Evolutionary conservation across 92 coral and sea anemone species (phyloP).

Genomic region (Nematostella vectensis): DNA sequence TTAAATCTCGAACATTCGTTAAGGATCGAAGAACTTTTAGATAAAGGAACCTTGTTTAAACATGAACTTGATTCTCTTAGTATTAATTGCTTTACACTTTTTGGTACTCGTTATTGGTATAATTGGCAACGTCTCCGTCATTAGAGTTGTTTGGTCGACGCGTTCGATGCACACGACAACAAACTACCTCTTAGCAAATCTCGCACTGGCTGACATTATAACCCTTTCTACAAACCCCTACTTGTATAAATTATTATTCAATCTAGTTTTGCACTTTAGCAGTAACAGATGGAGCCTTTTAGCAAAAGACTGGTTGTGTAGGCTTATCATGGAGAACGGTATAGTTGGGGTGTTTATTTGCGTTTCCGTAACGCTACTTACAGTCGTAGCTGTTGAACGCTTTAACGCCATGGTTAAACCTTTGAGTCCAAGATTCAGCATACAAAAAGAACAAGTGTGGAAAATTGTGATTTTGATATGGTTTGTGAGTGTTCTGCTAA

Average conservation of each 20-base stretch:
- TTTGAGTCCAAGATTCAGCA: conserved; percentile 24
- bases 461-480: conserved; percentile 28
- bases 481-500: conserved; percentile 14
- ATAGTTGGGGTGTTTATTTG: conserved; percentile 22
- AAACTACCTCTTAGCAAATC: conserved; percentile 43
- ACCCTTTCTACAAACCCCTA: conserved; percentile 29
- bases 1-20: no score
- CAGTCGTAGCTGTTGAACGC: conserved; percentile 46
- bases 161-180: conserved; percentile 44
- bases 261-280: background rate
- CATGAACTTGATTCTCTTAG: no score
- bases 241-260: background rate
- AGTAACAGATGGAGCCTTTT: background rate
- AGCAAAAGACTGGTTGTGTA: conserved; percentile 27
- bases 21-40: no score
- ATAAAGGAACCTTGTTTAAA: no score
- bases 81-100: no score
- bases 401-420: conserved; percentile 48
- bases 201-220: conserved; percentile 41
- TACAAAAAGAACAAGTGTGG: conserved; percentile 23
- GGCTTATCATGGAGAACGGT: conserved; percentile 28
- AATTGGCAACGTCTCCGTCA: conserved; percentile 24
- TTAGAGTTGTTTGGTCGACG: conserved; percentile 21
- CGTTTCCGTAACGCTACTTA: conserved; percentile 33
- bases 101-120: conserved; percentile 19